Evolutionary conservation across 2,888 invertebrate genomes (phyloP), one percentile per base, ranked within the genome.

Genomic region (Agriopis marginaria): DNA sequence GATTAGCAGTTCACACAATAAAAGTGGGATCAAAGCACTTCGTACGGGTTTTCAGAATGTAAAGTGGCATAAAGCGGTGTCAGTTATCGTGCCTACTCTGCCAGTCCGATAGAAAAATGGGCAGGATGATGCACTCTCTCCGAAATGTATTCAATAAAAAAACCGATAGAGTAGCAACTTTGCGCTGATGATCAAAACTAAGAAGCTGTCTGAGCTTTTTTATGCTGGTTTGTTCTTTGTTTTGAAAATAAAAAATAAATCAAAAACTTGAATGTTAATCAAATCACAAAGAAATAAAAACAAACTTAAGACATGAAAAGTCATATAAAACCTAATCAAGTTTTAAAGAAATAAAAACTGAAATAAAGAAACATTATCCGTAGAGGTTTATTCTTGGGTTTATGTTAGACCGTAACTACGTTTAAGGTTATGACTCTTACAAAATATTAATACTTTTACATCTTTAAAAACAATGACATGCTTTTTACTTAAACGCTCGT

Each of bases 401-500:
- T 56, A 64, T 23, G 17, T 49, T 6, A 42, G 9, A 40, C 8
- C 54, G 7, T 17, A 14, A n/a, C 32, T 47, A 45, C n/a, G 11
- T 59, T 51, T 51, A 58, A 44, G 51, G 32, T 55, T 45, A 61
- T 39, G 42, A 56, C 10, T 60, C 55, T 64, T 14, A 50, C 32
- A 55, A 60, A 55, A 64, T 68, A 62, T 62, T 55, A 49, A 68
- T 68, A 64, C 44, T 12, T 64, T 55, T 63, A 60, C 50, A 17
- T 64, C 54, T 59, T 53, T 64, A 50, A 23, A 65, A 65, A 66
- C 42, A 70, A 63, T 65, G 54, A 66, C 62, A 63, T 44, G 47
- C 40, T 62, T 63, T 66, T 66, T 49, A 63, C 60, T 66, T 54
- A 66, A 66, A 50, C 39, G 65, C 63, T 53, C 56, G 32, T 53